Conservation (phyloP, 2,113 vertebrate species). For the Gallinago paraguaiae region DNA sequence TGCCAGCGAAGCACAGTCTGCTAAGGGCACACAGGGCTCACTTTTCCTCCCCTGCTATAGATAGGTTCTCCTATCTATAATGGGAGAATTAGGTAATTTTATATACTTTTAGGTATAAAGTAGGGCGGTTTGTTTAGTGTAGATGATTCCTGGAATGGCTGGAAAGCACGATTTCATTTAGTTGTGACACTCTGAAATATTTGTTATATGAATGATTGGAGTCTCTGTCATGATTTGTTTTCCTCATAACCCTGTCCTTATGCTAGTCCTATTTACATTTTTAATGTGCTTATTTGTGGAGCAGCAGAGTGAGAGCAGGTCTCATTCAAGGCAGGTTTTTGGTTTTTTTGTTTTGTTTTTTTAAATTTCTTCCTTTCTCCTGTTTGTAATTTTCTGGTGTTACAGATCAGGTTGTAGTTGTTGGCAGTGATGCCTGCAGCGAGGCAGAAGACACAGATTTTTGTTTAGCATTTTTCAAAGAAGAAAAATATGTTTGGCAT, state of each 20-base stretch:
- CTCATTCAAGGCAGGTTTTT: not conserved
- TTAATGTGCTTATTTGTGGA: not conserved
- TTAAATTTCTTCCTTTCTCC: not conserved
- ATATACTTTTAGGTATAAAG: not conserved
- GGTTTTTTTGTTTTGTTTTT: not conserved
- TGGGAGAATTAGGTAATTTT: not conserved
- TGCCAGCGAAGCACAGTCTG: conserved; percentile 61
- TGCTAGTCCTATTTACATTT: conserved; percentile 40
- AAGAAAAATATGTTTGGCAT: conserved; percentile 52
- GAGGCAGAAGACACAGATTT: conserved; percentile 54
- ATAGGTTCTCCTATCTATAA: not conserved
- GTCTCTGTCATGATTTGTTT: not conserved
- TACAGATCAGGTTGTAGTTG: conserved; percentile 45
- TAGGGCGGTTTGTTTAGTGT: not conserved
- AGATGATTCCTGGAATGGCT: not conserved
- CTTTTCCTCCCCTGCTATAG: conserved; percentile 29
- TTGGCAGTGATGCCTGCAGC: conserved; percentile 42
- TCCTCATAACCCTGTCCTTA: not conserved
- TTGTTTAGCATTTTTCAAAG: conserved; percentile 43
- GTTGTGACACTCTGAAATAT: not conserved
- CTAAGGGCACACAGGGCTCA: conserved; percentile 8
- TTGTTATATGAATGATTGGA: not conserved
- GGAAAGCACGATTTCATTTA: not conserved
- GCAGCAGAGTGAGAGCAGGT: not conserved
- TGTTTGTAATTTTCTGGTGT: conserved; percentile 5